Conservation (phyloP, 2,113 vertebrate genomes). For the Tenrec ecaudatus region DNA sequence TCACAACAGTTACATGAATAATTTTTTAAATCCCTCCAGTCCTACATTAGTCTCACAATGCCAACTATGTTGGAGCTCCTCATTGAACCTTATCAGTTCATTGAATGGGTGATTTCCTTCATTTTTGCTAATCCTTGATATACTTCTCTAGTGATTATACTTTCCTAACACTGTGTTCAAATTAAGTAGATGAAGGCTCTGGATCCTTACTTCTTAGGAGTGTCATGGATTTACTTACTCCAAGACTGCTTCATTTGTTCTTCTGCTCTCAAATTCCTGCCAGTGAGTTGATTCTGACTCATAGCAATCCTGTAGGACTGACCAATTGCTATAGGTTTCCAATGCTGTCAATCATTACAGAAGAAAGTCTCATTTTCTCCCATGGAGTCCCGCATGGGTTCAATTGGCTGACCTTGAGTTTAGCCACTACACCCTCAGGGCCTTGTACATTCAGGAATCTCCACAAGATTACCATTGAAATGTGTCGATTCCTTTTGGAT, state of each 20-base stretch:
- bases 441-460: neutral
- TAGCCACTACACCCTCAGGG: too few species aligned
- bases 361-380: too few species aligned
- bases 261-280: neutral
- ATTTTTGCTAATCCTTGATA: neutral
- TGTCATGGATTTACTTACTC: neutral
- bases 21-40: neutral
- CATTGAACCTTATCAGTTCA: neutral
- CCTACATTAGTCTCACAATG: neutral
- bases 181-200: neutral
- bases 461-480: neutral
- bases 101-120: neutral
- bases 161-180: neutral
- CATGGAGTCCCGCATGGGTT: too few species aligned
- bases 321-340: too few species aligned
- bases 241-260: neutral
- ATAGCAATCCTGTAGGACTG: neutral
- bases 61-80: neutral
- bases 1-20: neutral
- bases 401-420: too few species aligned
- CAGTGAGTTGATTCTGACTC: neutral
- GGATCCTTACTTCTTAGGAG: neutral
- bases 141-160: neutral
- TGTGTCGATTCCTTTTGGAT: neutral
- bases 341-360: too few species aligned